Percentiles rank a stretch among this genome's conserved stretches.
These are phyloP conservation scores for Eumaeus atala DNA, from an alignment of 1,140 invertebrate species.

Conservation along the genomic window DNA sequence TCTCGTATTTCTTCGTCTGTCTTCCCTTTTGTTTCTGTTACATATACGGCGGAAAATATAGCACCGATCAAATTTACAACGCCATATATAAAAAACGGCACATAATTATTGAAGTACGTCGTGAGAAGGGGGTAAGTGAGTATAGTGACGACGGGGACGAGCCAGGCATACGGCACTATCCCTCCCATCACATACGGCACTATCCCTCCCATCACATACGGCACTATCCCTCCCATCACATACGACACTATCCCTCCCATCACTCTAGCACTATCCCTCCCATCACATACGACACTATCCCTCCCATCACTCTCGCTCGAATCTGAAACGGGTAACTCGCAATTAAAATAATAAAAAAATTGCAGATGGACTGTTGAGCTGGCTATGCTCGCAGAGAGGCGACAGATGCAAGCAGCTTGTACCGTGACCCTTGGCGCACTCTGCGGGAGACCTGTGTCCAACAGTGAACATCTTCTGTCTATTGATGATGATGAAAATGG, in stretches of 20 bases:
- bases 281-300: slow-evolving; percentile 28
- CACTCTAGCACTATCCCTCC: slow-evolving; percentile 32
- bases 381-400: neutral
- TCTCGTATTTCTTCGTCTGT: slow-evolving; percentile 25
- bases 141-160: slow-evolving; percentile 30
- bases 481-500: too few relatives aligned
- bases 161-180: slow-evolving; percentile 31
- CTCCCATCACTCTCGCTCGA: slow-evolving; percentile 35
- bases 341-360: neutral
- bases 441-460: too few relatives aligned
- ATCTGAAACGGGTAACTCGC: slow-evolving; percentile 29
- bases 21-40: slow-evolving; percentile 35
- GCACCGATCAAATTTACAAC: slow-evolving; percentile 29
- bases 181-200: slow-evolving; percentile 29
- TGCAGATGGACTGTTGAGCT: neutral
- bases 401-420: too few relatives aligned
- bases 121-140: slow-evolving; percentile 24
- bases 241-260: slow-evolving; percentile 27
- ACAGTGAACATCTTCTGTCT: too few relatives aligned
- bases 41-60: slow-evolving; percentile 18
- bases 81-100: slow-evolving; percentile 27
- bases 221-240: too few relatives aligned
- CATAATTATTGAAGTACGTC: slow-evolving; percentile 20
- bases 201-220: slow-evolving; percentile 28
- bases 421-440: too few relatives aligned